Base-by-base conservation (phyloP, 2,888 invertebrate genomes). In the Oxytorus armatus region DNA sequence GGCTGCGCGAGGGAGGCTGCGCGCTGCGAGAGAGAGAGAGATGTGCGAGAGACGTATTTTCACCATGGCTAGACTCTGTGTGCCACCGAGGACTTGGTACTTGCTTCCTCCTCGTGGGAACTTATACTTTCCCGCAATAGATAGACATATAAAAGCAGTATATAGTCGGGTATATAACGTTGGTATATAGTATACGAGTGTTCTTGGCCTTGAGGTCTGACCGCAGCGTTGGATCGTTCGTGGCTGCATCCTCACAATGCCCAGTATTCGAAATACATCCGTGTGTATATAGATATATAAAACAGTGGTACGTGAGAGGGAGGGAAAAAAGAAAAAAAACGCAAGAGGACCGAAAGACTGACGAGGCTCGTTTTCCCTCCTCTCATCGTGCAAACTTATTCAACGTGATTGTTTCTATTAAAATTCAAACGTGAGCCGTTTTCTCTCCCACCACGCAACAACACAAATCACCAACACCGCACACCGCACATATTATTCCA, bases 31-130 rank as follows among this genome's bases (percentile, higher is more conserved):
- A 63, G 73, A 49, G 33, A 33, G 18, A 61, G 23, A n/a, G 44
- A 42, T n/a, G n/a, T n/a, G n/a, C n/a, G 25, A 61, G 44, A 61
- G 18, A 5, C 25, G 21, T 47, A 47, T 7, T 47, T 47, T 42
- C n/a, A n/a, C n/a, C 18, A 4, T 1, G 25, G 44, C 33, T 33
- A 23, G 16, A 10, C 55, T 21, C 33, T 55, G 16, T 25, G 16
- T 33, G 57, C 70, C 73, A 33, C 59, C 29, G 65, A 61, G 65
- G 8, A 8, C 36, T 36, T n/a, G 11, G 51, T 18, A 18, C 66
- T 66, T 25, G 68, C 82, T 76, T 79, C 72, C 63, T 79, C 74
- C 81, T 86, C 88, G 87, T 88, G 88, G 86, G 88, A 88, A 88
- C 84, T 77, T 75, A 84, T 83, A 78, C 82, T 86, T 85, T 81